Evolutionary conservation across 2,888 invertebrate genomes (phyloP).

Genomic region (Dasypolia templi): DNA sequence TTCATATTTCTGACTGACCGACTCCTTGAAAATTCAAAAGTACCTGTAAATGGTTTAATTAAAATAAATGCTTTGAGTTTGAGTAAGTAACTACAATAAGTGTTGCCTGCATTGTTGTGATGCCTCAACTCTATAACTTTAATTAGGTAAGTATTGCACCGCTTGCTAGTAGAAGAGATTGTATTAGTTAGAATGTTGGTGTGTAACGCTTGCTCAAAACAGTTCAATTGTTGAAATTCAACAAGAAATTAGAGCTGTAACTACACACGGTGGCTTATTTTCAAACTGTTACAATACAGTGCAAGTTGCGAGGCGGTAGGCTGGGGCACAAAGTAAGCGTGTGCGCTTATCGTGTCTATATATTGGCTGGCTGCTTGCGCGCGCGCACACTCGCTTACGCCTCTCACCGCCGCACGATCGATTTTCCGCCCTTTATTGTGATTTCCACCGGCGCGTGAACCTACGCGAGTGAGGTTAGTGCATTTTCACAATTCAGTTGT

Average conservation of each 20-base stretch:
- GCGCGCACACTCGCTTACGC: constrained; percentile 86
- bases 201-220: constrained; percentile 30
- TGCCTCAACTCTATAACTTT: not conserved
- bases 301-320: constrained; percentile 51
- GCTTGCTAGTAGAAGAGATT: constrained; percentile 28
- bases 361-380: constrained; percentile 81
- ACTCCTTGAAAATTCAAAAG: too few species aligned
- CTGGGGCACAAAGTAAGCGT: constrained; percentile 71
- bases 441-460: constrained; percentile 82
- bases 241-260: constrained; percentile 29
- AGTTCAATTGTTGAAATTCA: constrained; percentile 24
- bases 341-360: constrained; percentile 85
- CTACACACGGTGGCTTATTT: constrained; percentile 37
- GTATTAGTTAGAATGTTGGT: constrained; percentile 13
- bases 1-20: too few species aligned
- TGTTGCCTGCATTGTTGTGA: not conserved
- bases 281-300: constrained; percentile 47
- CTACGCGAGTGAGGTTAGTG: constrained; percentile 87
- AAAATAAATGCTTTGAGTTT: too few species aligned
- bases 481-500: constrained; percentile 70
- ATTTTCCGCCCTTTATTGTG: constrained; percentile 80
- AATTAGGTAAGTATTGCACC: constrained; percentile 7
- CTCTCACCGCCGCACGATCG: constrained; percentile 81
- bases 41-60: too few species aligned
- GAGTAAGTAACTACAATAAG: not conserved